Base-by-base conservation (phyloP, 1,140 invertebrate species). In the Drosophila parabipectinata region DNA sequence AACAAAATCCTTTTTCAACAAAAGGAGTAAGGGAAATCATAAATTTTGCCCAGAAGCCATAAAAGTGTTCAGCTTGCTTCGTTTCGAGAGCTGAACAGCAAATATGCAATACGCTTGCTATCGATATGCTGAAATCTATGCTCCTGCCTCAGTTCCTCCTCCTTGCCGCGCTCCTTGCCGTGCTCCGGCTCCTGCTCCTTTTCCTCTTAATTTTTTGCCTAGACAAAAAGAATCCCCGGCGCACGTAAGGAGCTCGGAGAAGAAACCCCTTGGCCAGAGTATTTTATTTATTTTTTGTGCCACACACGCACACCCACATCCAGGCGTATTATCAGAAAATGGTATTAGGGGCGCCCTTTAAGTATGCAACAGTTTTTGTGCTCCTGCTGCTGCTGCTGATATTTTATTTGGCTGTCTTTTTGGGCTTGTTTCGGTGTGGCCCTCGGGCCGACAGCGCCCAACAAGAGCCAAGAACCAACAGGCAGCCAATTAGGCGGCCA, bases 31-130 rank as follows among this genome's bases (percentile, higher is more conserved):
- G 69, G 52, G 83, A 82, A 87, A 82, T 82, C 82, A 87, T 87
- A 87, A 88, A 88, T 87, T 83, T 88, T 79, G 83, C 67, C 82
- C 79, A 83, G 79, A 67, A 87, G 83, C 79, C 83, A 87, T 87
- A 87, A 88, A 87, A 84, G 81, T 77, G 73, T 62, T 66, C 54
- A 39, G 56, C 41, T 64, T 48, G 58, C 58, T 53, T 52, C 58
- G 48, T 59, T 58, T 28, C 14, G 56, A 45, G 59, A 74, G 54
- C 72, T 66, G 56, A 60, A 77, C 77, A 67, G 72, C 61, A 72
- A 81, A 81, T 81, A 77, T 67, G 63, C 66, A 69, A 72, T 78
- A 60, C 72, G 54, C 71, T 51, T 76, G 81, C 71, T 87, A 87
- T 87, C 82, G 82, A 87, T 87, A 88, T 76, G 64, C 75, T 79